A percentile compares a stretch with the other conserved stretches of the same genome.
These are phyloP conservation scores for Xyrichtys novacula DNA, from an alignment of 2,797 vertebrate species.

Conservation along the genomic window DNA sequence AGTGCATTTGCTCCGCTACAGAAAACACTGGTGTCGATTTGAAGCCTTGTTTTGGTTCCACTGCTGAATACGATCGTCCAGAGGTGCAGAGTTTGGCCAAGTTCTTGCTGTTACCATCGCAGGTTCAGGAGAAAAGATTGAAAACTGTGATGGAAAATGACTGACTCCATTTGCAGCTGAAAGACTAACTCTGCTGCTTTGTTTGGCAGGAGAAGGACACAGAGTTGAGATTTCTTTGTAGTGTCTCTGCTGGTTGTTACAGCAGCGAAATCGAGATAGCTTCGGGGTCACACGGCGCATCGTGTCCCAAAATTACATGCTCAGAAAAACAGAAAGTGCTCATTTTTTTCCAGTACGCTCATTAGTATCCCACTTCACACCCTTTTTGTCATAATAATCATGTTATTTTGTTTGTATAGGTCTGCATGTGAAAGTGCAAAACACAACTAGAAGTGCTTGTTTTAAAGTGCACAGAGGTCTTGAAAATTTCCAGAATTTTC, in stretches of 20 bases:
- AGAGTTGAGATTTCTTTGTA: conserved; percentile 7
- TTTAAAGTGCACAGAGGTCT: too few species aligned
- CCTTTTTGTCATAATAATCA: too few species aligned
- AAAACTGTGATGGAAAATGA: conserved; percentile 28
- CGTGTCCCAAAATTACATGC: background rate
- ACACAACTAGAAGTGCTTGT: too few species aligned
- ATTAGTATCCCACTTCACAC: background rate
- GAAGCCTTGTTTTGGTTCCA: conserved; percentile 1
- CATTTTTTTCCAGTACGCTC: background rate
- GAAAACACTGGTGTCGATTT: conserved; percentile 26
- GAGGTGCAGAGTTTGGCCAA: conserved; percentile 28
- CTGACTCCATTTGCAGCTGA: conserved; percentile 40
- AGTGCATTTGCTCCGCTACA: background rate
- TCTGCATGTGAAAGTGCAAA: too few species aligned
- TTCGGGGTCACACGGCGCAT: conserved; percentile 2
- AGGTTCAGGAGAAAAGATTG: conserved; percentile 24
- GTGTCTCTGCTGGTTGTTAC: conserved; percentile 14
- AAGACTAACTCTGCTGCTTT: conserved; percentile 32
- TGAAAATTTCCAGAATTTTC: too few species aligned
- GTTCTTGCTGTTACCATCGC: conserved; percentile 17
- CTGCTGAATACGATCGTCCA: conserved; percentile 18
- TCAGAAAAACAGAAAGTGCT: background rate
- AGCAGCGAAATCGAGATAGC: background rate
- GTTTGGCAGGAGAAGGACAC: conserved; percentile 23
- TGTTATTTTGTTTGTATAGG: too few species aligned